Conservation (phyloP, 2,797 vertebrate species). For the Mastacembelus armatus region DNA sequence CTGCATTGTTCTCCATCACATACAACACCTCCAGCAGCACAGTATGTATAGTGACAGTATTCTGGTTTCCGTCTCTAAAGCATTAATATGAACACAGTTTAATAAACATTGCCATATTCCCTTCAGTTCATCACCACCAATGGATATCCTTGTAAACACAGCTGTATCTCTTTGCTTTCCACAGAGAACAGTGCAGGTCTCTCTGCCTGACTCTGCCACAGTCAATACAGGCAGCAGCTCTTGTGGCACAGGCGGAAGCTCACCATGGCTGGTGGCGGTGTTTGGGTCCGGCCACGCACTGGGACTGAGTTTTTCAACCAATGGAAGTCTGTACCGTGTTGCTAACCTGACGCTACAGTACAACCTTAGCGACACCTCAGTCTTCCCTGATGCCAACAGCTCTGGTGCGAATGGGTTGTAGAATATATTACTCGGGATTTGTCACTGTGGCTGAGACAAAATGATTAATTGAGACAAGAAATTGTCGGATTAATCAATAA, state of each 20-base stretch:
- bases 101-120: background rate
- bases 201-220: conserved; percentile 80
- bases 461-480: too few species aligned
- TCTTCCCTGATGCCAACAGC: conserved; percentile 84
- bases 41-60: conserved; percentile 47
- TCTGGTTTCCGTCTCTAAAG: background rate
- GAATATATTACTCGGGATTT: too few species aligned
- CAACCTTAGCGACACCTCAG: conserved; percentile 86
- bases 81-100: background rate
- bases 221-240: conserved; percentile 84
- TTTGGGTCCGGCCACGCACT: conserved; percentile 86
- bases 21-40: conserved; percentile 77
- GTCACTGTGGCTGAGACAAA: too few species aligned
- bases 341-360: conserved; percentile 84
- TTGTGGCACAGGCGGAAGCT: conserved; percentile 76
- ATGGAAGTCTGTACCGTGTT: conserved; percentile 80
- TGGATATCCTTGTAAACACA: background rate
- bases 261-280: conserved; percentile 76
- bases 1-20: conserved; percentile 83
- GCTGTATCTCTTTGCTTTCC: background rate
- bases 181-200: conserved; percentile 73
- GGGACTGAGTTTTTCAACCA: conserved; percentile 85
- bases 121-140: background rate
- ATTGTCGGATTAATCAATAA: too few species aligned
- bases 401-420: conserved; percentile 85